Percentiles rank a stretch among this genome's conserved stretches.
These are phyloP conservation scores for Enteromius mattozi DNA, from an alignment of 2,797 vertebrate genomes.

Conservation along the genomic window DNA sequence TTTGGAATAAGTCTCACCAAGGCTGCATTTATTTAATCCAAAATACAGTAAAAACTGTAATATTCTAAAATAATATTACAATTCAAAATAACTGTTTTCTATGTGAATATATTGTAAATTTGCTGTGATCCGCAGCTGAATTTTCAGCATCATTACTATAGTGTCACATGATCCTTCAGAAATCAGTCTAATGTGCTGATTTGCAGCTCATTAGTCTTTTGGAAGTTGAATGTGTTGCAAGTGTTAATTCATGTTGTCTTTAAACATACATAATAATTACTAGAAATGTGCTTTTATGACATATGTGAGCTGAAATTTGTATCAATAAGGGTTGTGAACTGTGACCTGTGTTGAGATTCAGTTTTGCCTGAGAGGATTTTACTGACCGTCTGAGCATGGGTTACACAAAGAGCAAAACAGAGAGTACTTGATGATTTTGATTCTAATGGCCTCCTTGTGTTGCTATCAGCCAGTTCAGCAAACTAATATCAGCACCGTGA, in stretches of 20 bases:
- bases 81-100: background rate
- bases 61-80: background rate
- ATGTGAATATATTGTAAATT: background rate
- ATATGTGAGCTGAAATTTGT: background rate
- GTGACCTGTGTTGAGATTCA: constrained; percentile 18
- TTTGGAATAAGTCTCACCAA: background rate
- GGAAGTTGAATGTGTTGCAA: background rate
- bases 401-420: background rate
- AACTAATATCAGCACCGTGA: constrained; percentile 2
- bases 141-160: background rate
- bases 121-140: background rate
- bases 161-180: background rate
- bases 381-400: background rate
- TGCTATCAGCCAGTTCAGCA: constrained; percentile 2
- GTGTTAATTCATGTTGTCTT: constrained; percentile 17
- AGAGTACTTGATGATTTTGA: background rate
- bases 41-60: background rate
- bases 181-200: background rate
- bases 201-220: background rate
- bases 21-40: background rate
- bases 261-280: background rate
- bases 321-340: background rate
- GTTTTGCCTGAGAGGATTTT: background rate
- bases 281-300: background rate
- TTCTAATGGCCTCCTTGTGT: background rate